A percentile compares a stretch with the other conserved stretches of the same genome.
These are phyloP conservation scores for Petrolisthes manimaculis DNA, from an alignment of 2,888 invertebrate genomes.

Conservation along the genomic window DNA sequence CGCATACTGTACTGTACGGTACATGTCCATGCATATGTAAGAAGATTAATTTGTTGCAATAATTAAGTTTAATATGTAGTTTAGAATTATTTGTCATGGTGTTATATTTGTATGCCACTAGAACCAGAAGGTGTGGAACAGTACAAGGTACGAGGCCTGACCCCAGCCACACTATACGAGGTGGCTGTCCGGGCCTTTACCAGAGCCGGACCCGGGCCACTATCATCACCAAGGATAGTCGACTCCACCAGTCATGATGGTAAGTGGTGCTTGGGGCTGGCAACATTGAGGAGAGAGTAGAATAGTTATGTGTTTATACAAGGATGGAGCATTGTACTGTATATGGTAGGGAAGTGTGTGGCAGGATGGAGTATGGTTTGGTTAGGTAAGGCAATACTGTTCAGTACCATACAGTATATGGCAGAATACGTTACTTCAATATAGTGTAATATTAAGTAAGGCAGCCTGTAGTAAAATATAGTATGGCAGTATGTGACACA, in stretches of 20 bases:
- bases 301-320: too few species aligned
- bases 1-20: not conserved
- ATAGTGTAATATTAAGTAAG: too few species aligned
- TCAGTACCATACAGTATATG: too few species aligned
- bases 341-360: too few species aligned
- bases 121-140: conserved; percentile 46
- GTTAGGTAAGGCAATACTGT: too few species aligned
- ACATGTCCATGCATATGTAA: not conserved
- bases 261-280: conserved; percentile 67
- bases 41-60: not conserved
- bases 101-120: not conserved
- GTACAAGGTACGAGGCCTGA: conserved; percentile 70
- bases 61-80: too few species aligned
- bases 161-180: conserved; percentile 84
- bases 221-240: conserved; percentile 77
- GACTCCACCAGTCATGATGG: conserved; percentile 89
- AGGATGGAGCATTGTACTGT: too few species aligned
- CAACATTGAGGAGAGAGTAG: not conserved
- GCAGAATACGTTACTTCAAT: too few species aligned
- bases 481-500: too few species aligned
- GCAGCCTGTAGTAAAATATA: too few species aligned
- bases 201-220: conserved; percentile 83
- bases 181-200: conserved; percentile 85
- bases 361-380: too few species aligned
- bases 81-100: not conserved